Evolutionary conservation across 1,140 invertebrate species (phyloP), one percentile per base, ranked within the genome.

Genomic region (Holcopasites calliopsidis): DNA sequence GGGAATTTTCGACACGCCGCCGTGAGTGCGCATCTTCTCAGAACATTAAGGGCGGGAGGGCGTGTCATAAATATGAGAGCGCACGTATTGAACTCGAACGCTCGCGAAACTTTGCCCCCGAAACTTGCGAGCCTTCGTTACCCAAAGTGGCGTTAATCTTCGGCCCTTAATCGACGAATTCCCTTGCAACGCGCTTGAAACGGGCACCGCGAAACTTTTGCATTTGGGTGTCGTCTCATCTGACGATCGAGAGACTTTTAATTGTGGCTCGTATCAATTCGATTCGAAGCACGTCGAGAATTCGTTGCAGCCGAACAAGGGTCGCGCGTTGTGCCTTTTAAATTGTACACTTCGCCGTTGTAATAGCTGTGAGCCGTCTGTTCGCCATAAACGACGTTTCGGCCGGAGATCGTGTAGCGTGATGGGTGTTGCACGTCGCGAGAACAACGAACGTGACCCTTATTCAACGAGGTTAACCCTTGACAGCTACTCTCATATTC

Each of bases 51-150:
- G n/a, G n/a, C n/a, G n/a, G n/a, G n/a, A 68, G 55, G 11, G 49
- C 71, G 52, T 28, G 78, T 79, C 82, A 79, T 83, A 83, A 83
- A 83, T 83, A 83, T 83, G 79, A 79, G 72, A 52, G 70, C 69
- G 71, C 82, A 83, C 76, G 79, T 75, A 62, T 80, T 55, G 61
- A 55, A 73, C 76, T 75, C 66, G 65, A 66, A 82, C 47, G 40
- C 35, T 21, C 72, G 52, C 49, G 62, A 82, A 76, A 80, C 77
- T 79, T 80, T 47, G n/a, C 13, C 18, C 31, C 11, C 31, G 21
- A n/a, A 65, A 42, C 47, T n/a, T 65, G 62, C 26, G 31, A 16
- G 28, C 33, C 47, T 65, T 65, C 62, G 8, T 65, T 65, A 65
- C 62, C 18, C 16, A 11, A 13, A 26, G 1, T 13, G 2, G n/a